phyloP scores from a whole-genome alignment of 1,140 invertebrate species.

The Pachypsylla venusta region DNA sequence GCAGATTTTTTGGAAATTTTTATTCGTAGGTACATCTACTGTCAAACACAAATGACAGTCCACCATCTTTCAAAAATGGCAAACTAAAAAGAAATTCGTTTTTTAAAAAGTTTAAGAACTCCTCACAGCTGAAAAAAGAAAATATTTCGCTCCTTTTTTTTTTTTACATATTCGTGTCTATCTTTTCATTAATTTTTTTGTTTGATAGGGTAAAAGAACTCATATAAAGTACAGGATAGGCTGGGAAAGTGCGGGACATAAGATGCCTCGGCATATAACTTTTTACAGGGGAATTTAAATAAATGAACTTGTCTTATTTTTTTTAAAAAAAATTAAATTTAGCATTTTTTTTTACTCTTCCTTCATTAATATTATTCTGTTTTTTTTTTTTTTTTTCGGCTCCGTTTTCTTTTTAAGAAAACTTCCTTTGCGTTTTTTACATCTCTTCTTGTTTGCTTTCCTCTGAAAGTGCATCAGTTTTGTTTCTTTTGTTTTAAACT shows the following conservation, averaged over 20 bases:
- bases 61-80: too few species aligned
- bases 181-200: conserved; percentile 10
- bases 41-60: too few species aligned
- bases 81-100: too few species aligned
- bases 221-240: conserved; percentile 3
- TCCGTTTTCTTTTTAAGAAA: conserved; percentile 6
- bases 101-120: conserved; percentile 6
- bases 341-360: conserved; percentile 5
- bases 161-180: background rate
- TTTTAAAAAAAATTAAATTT: conserved; percentile 9
- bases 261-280: background rate
- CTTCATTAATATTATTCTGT: conserved; percentile 6
- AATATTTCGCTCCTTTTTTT: background rate
- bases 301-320: conserved; percentile 9
- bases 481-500: too few species aligned
- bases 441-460: too few species aligned
- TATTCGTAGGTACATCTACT: too few species aligned
- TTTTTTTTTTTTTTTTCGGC: background rate
- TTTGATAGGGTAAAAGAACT: conserved; percentile 9
- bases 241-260: background rate
- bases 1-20: too few species aligned
- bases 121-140: background rate
- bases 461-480: too few species aligned
- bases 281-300: conserved; percentile 9
- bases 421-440: background rate